Conservation (phyloP, 2,797 vertebrate species). For the Limnodromus scolopaceus region DNA sequence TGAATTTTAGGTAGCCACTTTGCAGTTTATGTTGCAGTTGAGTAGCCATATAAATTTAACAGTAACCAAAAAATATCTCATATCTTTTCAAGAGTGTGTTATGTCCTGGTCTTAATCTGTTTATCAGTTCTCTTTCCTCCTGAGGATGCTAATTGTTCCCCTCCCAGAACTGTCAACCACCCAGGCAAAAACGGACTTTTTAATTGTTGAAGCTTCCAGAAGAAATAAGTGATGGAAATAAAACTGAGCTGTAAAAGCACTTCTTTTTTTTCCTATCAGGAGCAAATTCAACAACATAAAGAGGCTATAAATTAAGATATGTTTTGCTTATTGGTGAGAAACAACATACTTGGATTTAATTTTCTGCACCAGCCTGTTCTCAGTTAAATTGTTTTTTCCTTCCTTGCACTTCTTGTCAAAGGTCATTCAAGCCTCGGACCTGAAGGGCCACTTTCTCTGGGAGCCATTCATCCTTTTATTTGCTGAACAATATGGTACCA, state of each 20-base stretch:
- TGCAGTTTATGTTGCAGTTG: not conserved
- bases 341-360: not conserved
- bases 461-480: not conserved
- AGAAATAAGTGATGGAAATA: not conserved
- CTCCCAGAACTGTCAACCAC: rapidly evolving
- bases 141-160: not conserved
- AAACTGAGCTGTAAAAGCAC: not conserved
- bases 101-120: not conserved
- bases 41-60: not conserved
- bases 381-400: not conserved
- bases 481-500: not conserved
- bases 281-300: not conserved
- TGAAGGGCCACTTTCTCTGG: not conserved
- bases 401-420: not conserved
- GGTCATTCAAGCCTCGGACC: not conserved
- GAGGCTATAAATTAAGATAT: not conserved
- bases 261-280: not conserved
- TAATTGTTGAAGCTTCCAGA: not conserved
- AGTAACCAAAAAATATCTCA: not conserved
- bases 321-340: not conserved
- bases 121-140: not conserved
- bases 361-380: not conserved
- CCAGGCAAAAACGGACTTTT: not conserved
- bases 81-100: not conserved
- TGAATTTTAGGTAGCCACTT: not conserved